phyloP scores from a whole-genome alignment of 92 coral and sea anemone species.

The Bergia sp. region DNA sequence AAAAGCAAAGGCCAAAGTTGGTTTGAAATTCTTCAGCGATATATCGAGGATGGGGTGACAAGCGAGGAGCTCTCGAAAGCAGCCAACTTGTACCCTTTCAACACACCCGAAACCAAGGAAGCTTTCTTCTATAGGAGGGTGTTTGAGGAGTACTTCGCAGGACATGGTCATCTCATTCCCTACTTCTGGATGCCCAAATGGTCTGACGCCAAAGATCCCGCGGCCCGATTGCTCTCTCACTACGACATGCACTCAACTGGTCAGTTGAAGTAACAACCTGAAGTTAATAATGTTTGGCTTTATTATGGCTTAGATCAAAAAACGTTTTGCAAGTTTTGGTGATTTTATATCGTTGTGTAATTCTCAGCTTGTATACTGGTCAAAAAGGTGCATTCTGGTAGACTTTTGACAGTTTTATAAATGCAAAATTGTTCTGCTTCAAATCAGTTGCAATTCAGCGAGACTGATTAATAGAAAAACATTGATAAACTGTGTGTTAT shows the following conservation, averaged over 20 bases:
- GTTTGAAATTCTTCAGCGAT: constrained; percentile 87
- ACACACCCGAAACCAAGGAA: constrained; percentile 90
- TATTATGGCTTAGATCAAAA: too few relatives aligned
- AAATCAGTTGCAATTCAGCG: too few relatives aligned
- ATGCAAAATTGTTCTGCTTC: too few relatives aligned
- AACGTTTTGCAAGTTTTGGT: too few relatives aligned
- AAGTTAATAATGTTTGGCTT: too few relatives aligned
- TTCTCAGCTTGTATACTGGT: too few relatives aligned
- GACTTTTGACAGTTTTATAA: too few relatives aligned
- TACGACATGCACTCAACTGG: background rate
- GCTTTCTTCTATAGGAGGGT: constrained; percentile 81
- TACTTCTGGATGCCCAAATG: constrained; percentile 98
- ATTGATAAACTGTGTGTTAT: too few relatives aligned
- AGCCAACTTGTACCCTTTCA: constrained; percentile 80
- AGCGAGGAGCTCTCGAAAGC: constrained; percentile 81
- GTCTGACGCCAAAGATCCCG: constrained; percentile 56
- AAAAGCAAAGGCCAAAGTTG: constrained; percentile 87
- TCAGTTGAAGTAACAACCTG: too few relatives aligned
- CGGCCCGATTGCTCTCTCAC: constrained; percentile 47
- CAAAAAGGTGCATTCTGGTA: too few relatives aligned
- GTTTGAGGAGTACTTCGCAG: constrained; percentile 82
- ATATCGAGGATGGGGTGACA: constrained; percentile 67
- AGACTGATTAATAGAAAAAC: too few relatives aligned
- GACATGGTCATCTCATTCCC: constrained; percentile 84
- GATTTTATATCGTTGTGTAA: too few relatives aligned